Evolutionary conservation across 92 coral and sea anemone species (phyloP), one percentile per base, ranked within the genome.

Genomic region (Epizoanthus rinbou): DNA sequence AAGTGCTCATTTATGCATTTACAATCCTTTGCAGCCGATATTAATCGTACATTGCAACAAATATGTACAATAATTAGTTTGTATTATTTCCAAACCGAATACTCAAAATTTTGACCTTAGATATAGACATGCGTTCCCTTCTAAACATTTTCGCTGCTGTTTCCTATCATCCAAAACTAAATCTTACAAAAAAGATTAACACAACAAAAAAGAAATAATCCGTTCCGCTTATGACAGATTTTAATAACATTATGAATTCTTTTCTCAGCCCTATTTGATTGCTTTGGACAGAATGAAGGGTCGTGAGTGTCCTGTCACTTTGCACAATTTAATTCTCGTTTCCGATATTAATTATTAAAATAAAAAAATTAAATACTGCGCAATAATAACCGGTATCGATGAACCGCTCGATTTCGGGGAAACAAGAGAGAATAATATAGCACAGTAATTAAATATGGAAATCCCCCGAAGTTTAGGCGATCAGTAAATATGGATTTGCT

Each of bases 341-440:
- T 78, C 82, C 70, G 82, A 78, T 57, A 78, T 78, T 78, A 78
- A 62, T 78, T 78, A 78, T 78, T 63, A 63, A 78, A 78, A 37
- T 50, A 41, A 25, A 78, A 23, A 59, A 43, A 39, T 23, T 62
- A 78, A 78, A 78, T 69, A 78, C 58, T 78, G 14, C 21, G 71
- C 71, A 62, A 78, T 58, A 76, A 35, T 57, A 50, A 50, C 82
- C 43, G 58, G 65, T 43, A 57, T 62, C 16, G 58, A 37, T 71
- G 45, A 9, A 50, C 54, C 16, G 15, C 54, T 50, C 54, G 54
- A 50, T 50, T 50, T 50, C 16, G 16, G 54, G 54, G 54, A 50
- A 50, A 10, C 54, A 50, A 50, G 54, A 50, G 8, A 11, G 54
- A 50, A 50, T 50, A 50, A 50, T 50, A 50, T 50, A 10, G 14